phyloP scores from a whole-genome alignment of 1,140 invertebrate species.

The Drusus annulatus region DNA sequence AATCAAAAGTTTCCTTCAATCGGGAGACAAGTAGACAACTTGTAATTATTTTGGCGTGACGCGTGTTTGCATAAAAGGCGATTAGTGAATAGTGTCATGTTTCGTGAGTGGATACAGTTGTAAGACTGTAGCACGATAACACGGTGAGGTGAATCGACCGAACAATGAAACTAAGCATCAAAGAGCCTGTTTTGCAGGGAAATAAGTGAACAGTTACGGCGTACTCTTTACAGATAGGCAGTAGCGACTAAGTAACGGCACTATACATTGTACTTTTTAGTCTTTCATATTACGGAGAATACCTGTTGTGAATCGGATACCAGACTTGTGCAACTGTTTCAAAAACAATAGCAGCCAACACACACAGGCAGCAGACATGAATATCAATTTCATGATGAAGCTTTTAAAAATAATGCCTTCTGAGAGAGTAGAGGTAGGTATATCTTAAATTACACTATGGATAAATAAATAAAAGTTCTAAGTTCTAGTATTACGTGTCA shows the following conservation, averaged over 20 bases:
- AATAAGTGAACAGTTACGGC: conserved; percentile 33
- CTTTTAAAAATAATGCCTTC: too few relatives aligned
- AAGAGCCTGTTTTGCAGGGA: conserved; percentile 19
- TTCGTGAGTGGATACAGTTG: not conserved
- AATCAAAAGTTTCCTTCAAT: not conserved
- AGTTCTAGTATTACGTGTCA: too few relatives aligned
- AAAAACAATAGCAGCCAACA: conserved; percentile 13
- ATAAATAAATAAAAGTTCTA: too few relatives aligned
- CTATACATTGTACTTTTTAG: not conserved
- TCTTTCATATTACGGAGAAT: conserved; percentile 17
- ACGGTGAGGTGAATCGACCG: not conserved
- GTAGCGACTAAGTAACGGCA: conserved; percentile 17
- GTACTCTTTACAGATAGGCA: not conserved
- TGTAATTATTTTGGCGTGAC: not conserved
- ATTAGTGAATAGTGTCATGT: not conserved
- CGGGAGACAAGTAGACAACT: conserved; percentile 12
- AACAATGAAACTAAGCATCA: conserved; percentile 20
- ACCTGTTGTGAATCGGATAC: conserved; percentile 36
- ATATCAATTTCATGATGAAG: too few relatives aligned
- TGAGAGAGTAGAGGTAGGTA: too few relatives aligned
- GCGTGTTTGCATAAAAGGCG: too few relatives aligned
- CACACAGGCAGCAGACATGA: not conserved
- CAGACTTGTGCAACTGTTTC: conserved; percentile 12
- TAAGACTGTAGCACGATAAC: not conserved
- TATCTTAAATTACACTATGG: too few relatives aligned